phyloP scores from a whole-genome alignment of 1,140 invertebrate species.

The Aradophagus sp. region DNA sequence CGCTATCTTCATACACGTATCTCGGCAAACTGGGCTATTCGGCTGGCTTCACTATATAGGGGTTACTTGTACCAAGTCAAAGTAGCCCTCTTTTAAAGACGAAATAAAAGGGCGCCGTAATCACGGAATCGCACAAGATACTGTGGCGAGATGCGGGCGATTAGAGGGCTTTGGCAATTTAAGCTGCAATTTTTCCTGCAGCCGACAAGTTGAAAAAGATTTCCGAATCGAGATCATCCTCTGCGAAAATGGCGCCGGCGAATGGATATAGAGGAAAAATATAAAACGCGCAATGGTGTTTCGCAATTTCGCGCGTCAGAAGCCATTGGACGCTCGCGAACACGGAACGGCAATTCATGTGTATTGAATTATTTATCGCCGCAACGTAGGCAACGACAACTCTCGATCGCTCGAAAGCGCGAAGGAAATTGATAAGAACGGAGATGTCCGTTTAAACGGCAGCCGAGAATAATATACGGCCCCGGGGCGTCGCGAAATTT shows the following conservation, averaged over 20 bases:
- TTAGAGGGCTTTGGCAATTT: conserved; percentile 17
- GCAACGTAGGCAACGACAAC: conserved; percentile 9
- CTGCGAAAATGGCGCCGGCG: no score
- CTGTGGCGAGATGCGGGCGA: conserved; percentile 46
- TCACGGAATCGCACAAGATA: conserved; percentile 50
- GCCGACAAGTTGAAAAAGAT: not conserved
- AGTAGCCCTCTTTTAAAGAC: conserved; percentile 40
- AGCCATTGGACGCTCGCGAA: conserved; percentile 2
- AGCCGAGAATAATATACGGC: no score
- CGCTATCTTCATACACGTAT: conserved; percentile 49
- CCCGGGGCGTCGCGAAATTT: no score
- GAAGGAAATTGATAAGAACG: no score
- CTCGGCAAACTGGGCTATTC: conserved; percentile 38
- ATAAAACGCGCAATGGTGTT: no score
- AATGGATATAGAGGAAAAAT: no score
- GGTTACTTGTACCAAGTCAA: conserved; percentile 47
- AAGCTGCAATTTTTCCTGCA: conserved; percentile 7
- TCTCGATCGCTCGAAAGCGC: conserved; percentile 1
- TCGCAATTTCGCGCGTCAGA: not conserved
- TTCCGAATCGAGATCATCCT: no score
- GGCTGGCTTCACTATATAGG: conserved; percentile 35
- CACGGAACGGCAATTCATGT: conserved; percentile 40
- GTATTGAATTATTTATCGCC: conserved; percentile 40
- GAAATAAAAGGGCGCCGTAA: conserved; percentile 46
- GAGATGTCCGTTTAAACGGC: no score